Evolutionary conservation across 2,113 vertebrate genomes (phyloP).

Genomic region (Climacteris rufus): DNA sequence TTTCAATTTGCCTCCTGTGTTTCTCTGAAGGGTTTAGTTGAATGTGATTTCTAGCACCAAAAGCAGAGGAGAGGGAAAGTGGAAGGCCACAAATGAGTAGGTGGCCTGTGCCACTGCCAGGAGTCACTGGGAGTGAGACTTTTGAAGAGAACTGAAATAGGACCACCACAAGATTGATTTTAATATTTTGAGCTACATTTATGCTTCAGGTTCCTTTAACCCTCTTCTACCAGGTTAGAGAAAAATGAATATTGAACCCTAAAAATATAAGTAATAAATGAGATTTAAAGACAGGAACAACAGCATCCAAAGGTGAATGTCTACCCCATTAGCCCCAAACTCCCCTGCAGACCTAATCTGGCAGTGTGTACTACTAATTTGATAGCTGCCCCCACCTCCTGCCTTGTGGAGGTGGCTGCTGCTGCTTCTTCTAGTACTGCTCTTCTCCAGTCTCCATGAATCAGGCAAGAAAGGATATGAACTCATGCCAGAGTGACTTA

Average conservation of each 20-base stretch:
- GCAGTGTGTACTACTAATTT: no score
- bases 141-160: background rate
- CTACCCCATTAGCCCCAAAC: background rate
- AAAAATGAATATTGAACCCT: background rate
- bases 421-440: background rate
- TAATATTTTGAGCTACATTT: background rate
- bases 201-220: background rate
- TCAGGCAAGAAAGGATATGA: conserved; percentile 2
- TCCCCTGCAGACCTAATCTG: background rate
- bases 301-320: background rate
- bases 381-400: no score
- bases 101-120: background rate
- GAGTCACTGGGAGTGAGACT: background rate
- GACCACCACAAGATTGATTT: background rate
- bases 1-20: conserved; percentile 41
- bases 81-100: background rate
- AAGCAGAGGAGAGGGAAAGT: background rate
- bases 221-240: background rate
- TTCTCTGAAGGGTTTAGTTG: background rate
- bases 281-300: background rate
- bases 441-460: background rate
- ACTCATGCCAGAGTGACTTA: conserved; percentile 23
- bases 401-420: background rate
- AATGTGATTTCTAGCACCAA: conserved; percentile 47
- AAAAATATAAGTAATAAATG: background rate